Percentiles rank a stretch among this genome's conserved stretches.
These are phyloP conservation scores for Zoanthus gigantus DNA, from an alignment of 92 coral and sea anemone genomes.

Conservation along the genomic window DNA sequence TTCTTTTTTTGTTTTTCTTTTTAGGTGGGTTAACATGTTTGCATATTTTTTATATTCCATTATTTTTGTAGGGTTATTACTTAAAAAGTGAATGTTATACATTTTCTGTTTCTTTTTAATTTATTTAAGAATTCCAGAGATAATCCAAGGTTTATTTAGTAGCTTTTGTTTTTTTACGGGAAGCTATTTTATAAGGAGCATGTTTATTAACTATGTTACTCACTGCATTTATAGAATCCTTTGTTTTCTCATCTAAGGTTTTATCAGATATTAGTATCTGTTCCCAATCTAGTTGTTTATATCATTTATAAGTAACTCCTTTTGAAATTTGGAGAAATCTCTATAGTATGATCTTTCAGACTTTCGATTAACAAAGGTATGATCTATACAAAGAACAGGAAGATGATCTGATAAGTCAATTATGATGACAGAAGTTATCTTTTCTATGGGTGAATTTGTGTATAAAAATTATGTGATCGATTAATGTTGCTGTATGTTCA, in stretches of 20 bases:
- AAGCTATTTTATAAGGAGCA: conserved; percentile 47
- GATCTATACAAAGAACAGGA: conserved; percentile 52
- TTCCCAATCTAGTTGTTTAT: conserved; percentile 50
- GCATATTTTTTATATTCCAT: too few relatives aligned
- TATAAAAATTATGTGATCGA: conserved; percentile 54
- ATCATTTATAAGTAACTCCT: conserved; percentile 47
- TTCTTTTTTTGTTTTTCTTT: too few relatives aligned
- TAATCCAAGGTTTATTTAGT: conserved; percentile 55
- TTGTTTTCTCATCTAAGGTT: conserved; percentile 48
- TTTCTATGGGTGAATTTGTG: conserved; percentile 46
- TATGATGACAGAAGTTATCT: conserved; percentile 46
- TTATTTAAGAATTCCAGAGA: not conserved
- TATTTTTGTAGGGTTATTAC: too few relatives aligned
- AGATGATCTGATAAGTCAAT: conserved; percentile 68
- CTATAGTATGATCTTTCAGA: conserved; percentile 44
- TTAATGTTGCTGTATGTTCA: conserved; percentile 61
- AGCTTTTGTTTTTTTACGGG: conserved; percentile 27
- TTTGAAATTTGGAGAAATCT: conserved; percentile 60
- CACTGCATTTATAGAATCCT: conserved; percentile 30
- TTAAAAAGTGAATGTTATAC: too few relatives aligned
- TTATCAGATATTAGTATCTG: conserved; percentile 15
- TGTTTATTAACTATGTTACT: conserved; percentile 49
- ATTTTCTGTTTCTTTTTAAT: not conserved
- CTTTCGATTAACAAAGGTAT: conserved; percentile 1
- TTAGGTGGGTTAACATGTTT: too few relatives aligned